phyloP scores from a whole-genome alignment of 2,113 vertebrate species.

The Benitochromis conjunctus region DNA sequence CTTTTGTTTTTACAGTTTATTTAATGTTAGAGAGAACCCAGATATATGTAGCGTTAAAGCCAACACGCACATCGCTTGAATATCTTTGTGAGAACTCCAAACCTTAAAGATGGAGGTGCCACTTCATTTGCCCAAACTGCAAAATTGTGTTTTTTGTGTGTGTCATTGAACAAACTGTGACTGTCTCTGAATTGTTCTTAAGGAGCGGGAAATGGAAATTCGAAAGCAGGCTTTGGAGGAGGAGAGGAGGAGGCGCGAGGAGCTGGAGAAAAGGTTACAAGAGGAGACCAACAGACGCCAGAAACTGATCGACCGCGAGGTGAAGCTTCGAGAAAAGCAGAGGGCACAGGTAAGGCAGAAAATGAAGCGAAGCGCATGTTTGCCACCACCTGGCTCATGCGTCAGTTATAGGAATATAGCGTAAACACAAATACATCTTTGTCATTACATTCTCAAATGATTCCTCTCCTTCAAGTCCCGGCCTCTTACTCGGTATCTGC shows the following conservation, averaged over 20 bases:
- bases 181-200: not conserved
- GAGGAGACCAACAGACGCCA: slow-evolving; percentile 93
- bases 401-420: not conserved
- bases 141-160: not conserved
- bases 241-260: slow-evolving; percentile 86
- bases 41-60: not conserved
- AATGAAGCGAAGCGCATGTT: not conserved
- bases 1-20: not conserved
- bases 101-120: not conserved
- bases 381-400: not conserved
- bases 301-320: slow-evolving; percentile 93
- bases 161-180: not conserved
- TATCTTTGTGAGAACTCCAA: not conserved
- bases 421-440: not conserved
- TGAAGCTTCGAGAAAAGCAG: slow-evolving; percentile 91
- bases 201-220: slow-evolving; percentile 92
- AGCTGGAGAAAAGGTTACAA: slow-evolving; percentile 86
- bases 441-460: not conserved
- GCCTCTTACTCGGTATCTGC: slow-evolving; percentile 93
- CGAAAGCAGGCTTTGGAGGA: slow-evolving; percentile 89
- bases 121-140: not conserved
- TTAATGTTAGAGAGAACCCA: not conserved
- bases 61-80: not conserved
- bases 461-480: slow-evolving; percentile 76
- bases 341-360: slow-evolving; percentile 81